Evolutionary conservation across 2,888 invertebrate species (phyloP).

Genomic region (Parnassius mnemosyne): DNA sequence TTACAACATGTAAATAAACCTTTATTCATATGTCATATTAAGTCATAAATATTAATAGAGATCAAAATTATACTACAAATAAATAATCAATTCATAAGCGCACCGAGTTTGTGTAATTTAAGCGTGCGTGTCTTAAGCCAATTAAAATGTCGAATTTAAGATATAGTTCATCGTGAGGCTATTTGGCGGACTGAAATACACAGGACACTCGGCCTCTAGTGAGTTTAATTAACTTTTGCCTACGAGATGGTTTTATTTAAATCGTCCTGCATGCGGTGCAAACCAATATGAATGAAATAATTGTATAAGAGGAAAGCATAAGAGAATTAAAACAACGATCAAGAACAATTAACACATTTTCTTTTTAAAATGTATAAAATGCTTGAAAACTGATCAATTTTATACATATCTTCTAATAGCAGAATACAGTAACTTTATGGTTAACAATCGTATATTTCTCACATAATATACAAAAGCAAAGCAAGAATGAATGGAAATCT

Average conservation of each 20-base stretch:
- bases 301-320: conserved; percentile 11
- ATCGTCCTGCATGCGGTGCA: background rate
- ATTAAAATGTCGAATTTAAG: background rate
- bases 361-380: conserved; percentile 21
- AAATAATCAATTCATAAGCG: conserved; percentile 20
- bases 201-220: too few species aligned
- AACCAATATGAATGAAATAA: background rate
- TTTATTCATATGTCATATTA: background rate
- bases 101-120: conserved; percentile 20
- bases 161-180: too few species aligned
- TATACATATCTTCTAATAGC: conserved; percentile 16
- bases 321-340: conserved; percentile 22
- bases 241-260: too few species aligned
- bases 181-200: too few species aligned
- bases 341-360: conserved; percentile 23
- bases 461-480: conserved; percentile 12
- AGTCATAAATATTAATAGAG: conserved; percentile 14
- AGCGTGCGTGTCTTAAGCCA: conserved; percentile 9
- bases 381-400: conserved; percentile 19
- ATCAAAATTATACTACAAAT: conserved; percentile 14
- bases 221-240: too few species aligned
- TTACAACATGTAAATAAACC: too few species aligned
- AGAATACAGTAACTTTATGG: conserved; percentile 15
- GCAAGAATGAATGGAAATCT: conserved; percentile 9
- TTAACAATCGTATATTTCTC: conserved; percentile 19